Base-by-base conservation (phyloP, 2,888 invertebrate species). In the Platynereis dumerilii region DNA sequence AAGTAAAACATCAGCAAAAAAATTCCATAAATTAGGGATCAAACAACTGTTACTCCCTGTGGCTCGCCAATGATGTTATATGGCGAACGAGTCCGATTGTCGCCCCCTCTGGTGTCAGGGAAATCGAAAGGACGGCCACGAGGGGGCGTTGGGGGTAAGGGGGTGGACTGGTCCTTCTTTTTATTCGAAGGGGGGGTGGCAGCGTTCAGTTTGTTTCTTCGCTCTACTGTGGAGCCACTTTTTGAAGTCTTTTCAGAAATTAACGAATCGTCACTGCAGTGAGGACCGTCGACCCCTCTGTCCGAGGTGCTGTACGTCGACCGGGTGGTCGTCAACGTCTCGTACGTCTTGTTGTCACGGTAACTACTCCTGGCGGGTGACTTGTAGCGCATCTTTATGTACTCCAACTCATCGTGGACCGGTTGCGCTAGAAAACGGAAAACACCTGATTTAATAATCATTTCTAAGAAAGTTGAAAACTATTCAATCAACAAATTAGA, bases 341-440 rank as follows among this genome's bases (percentile, higher is more conserved):
- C 62, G 34, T 62, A 62, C 17, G 62, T 62, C 34, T 57, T 57
- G 24, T 57, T 57, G 61, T 64, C 67, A 29, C 72, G 69, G 65
- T 69, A 73, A 58, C 72, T 72, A 61, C 64, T 69, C 22, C 72
- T 60, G 10, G 73, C 69, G 3, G 71, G 70, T 12, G 72, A 71
- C n/a, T 69, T 70, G 71, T 77, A 77, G 52, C 81, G 75, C 78
- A 82, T 82, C 72, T 82, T 81, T 26, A 82, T 79, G 76, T 81
- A 82, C 69, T 82, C 82, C 34, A 82, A 70, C 66, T 81, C 81
- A 73, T 82, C 81, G 72, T 80, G 81, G 34, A 80, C 81, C 55
- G 78, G 78, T 65, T 78, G 76, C 59, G 81, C 82, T 81, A 78
- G 24, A 74, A 74, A 39, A 5, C n/a, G n/a, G n/a, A n/a, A n/a